Evolutionary conservation across 1,140 invertebrate genomes (phyloP).

Genomic region (Lordiphosa clarofinis): DNA sequence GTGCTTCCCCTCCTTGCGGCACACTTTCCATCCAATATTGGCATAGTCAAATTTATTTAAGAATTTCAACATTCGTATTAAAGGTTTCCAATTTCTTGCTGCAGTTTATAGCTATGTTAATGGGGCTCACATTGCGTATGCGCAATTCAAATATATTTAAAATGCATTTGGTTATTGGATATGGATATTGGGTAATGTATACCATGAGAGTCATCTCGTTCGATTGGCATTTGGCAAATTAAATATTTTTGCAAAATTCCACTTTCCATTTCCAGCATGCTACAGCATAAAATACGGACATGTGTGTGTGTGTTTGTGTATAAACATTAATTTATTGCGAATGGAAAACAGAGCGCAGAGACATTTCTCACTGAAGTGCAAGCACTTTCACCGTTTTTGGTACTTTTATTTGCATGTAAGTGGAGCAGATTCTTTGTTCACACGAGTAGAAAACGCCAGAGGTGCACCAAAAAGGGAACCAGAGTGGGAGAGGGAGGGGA

Average conservation of each 20-base stretch:
- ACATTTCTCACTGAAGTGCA: neutral
- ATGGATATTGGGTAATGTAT: neutral
- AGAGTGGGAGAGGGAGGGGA: neutral
- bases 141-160: slow-evolving; percentile 24
- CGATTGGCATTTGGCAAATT: slow-evolving; percentile 51
- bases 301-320: slow-evolving; percentile 13
- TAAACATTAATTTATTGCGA: slow-evolving; percentile 52
- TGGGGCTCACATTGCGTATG: slow-evolving; percentile 32
- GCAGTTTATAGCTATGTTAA: neutral
- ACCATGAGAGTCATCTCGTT: neutral
- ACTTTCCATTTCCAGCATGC: slow-evolving; percentile 6
- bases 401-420: slow-evolving; percentile 43
- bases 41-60: slow-evolving; percentile 11
- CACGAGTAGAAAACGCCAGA: neutral
- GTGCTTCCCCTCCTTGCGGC: slow-evolving; percentile 20
- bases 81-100: slow-evolving; percentile 13
- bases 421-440: slow-evolving; percentile 12
- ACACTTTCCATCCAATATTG: slow-evolving; percentile 5
- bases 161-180: slow-evolving; percentile 13
- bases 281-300: too few species aligned
- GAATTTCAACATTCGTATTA: slow-evolving; percentile 8
- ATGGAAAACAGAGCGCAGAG: slow-evolving; percentile 7
- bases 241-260: slow-evolving; percentile 40
- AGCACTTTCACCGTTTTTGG: slow-evolving; percentile 7
- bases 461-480: neutral